A percentile compares a stretch with the other conserved stretches of the same genome.
Conservation (phyloP, 2,888 invertebrate species). For the Synanthedon myopaeformis region DNA sequence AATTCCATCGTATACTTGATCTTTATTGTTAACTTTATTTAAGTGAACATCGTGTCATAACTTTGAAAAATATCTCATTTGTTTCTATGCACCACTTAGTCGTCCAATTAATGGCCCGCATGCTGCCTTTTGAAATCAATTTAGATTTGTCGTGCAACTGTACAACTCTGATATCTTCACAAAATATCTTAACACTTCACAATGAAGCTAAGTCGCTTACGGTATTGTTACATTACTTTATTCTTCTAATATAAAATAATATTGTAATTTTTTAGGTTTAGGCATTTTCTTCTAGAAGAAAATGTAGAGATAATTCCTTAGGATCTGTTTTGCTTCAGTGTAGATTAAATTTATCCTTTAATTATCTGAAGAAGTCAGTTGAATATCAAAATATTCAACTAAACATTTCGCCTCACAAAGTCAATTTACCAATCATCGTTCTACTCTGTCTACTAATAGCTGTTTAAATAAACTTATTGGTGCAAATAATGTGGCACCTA, state of each 20-base stretch:
- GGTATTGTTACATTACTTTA: too few species aligned
- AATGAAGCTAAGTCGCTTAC: too few species aligned
- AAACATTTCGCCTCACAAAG: too few species aligned
- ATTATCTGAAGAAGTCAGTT: too few species aligned
- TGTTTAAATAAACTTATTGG: conserved; percentile 4
- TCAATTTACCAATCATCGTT: not conserved
- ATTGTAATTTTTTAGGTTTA: too few species aligned
- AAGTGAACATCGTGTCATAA: conserved; percentile 22
- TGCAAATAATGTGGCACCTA: conserved; percentile 7
- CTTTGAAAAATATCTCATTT: conserved; percentile 11
- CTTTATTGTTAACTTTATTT: conserved; percentile 11
- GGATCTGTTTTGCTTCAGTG: too few species aligned
- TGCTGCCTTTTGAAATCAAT: conserved; percentile 42
- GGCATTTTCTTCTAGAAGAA: too few species aligned
- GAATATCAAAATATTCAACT: too few species aligned
- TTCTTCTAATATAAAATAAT: too few species aligned
- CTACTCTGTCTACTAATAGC: not conserved
- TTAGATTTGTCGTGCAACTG: conserved; percentile 15
- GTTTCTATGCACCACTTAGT: conserved; percentile 43
- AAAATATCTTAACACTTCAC: too few species aligned
- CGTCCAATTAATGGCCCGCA: conserved; percentile 55
- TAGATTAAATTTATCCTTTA: too few species aligned
- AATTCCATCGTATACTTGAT: conserved; percentile 13
- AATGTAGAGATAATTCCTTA: too few species aligned
- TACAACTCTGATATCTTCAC: not conserved